Evolutionary conservation across 2,888 invertebrate genomes (phyloP), one percentile per base, ranked within the genome.

Genomic region (Odontothrips loti): DNA sequence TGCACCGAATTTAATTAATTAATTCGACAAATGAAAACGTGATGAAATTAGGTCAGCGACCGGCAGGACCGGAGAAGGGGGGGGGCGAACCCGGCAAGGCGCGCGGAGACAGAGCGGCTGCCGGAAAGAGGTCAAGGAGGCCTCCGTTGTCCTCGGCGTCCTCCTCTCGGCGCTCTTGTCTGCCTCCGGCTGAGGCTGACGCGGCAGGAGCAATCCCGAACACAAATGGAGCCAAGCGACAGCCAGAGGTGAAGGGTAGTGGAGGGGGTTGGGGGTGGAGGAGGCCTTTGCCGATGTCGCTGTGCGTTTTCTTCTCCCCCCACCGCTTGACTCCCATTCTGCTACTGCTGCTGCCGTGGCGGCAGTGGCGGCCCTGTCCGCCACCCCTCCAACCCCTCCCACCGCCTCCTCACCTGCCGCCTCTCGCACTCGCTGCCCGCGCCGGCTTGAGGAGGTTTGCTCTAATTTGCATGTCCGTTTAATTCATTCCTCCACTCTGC

Each of bases 401-500:
- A 12, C 17, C n/a, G 12, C 58, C 11, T 58, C 58, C 58, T 17
- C 15, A 17, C 58, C 58, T 17, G 15, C 34, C 34, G 3, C 34
- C 34, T 6, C 34, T 6, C 34, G 2, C 34, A 6, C 34, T 43
- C 34, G 34, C 34, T 43, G 34, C 34, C 34, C 3, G 34, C 34
- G 34, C 3, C 27, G 27, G 68, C 68, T 12, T 12, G 68, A 75
- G 68, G 68, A 75, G 27, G 68, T 75, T 75, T 75, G 68, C 68
- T 75, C 68, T 27, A 27, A 75, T 75, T 75, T 75, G 68, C 68
- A 75, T 75, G 68, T 75, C 68, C 27, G 68, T 27, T 75, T 75
- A 75, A 75, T 75, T 75, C 68, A 75, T 75, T 75, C 68, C 68
- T 75, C 12, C 68, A 27, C 58, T 58, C 58, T 20, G 58, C 58